phyloP scores from a whole-genome alignment of 2,113 vertebrate genomes.

The Perca flavescens region DNA sequence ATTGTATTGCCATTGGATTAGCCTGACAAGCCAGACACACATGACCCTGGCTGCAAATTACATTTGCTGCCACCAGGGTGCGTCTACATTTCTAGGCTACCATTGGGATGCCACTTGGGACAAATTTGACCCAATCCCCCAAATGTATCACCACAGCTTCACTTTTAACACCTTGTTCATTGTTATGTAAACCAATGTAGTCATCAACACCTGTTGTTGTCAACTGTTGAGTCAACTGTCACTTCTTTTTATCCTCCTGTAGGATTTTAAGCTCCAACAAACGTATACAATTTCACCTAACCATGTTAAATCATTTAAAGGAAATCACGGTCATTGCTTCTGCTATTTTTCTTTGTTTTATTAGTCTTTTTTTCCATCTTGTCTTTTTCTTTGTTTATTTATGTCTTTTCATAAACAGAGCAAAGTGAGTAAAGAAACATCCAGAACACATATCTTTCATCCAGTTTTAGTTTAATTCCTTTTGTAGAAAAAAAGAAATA shows the following conservation, averaged over 20 bases:
- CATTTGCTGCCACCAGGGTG: too few species aligned
- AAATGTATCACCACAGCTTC: too few species aligned
- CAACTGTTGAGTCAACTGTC: not conserved
- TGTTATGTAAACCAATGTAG: not conserved
- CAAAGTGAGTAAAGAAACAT: constrained; percentile 7
- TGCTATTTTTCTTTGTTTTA: not conserved
- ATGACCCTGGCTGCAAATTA: too few species aligned
- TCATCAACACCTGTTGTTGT: too few species aligned
- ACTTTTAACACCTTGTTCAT: not conserved
- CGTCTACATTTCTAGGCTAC: too few species aligned
- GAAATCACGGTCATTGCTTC: not conserved
- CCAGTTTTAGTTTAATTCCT: constrained; percentile 77
- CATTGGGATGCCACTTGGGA: not conserved
- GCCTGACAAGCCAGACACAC: too few species aligned
- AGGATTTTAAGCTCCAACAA: not conserved
- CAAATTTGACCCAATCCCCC: not conserved
- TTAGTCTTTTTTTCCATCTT: not conserved
- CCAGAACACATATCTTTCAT: constrained; percentile 16
- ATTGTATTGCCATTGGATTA: not conserved
- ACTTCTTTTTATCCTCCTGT: too few species aligned
- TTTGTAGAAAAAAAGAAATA: constrained; percentile 67
- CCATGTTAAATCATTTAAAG: not conserved
- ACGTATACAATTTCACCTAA: not conserved
- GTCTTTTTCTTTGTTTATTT: not conserved
- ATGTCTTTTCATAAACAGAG: not conserved